These are phyloP conservation scores for Dascillus cervinus DNA, from an alignment of 2,888 invertebrate genomes.

Conservation along the genomic window DNA sequence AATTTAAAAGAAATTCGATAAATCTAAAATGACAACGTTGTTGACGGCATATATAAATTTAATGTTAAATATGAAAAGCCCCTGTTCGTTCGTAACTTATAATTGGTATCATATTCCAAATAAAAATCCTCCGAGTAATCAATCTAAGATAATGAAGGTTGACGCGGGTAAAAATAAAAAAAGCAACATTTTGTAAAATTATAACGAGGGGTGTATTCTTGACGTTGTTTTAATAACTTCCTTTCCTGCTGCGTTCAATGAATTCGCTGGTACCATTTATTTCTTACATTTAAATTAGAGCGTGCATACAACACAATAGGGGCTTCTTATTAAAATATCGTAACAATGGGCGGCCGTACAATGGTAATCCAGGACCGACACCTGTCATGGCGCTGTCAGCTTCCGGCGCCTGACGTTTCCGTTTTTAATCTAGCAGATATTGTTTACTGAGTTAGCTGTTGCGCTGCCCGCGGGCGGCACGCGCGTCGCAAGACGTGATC, in stretches of 20 bases:
- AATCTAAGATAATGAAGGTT: conserved; percentile 17
- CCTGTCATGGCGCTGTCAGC: conserved; percentile 34
- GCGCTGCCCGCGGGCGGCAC: conserved; percentile 28
- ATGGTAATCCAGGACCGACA: conserved; percentile 25
- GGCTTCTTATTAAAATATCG: conserved; percentile 14
- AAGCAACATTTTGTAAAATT: conserved; percentile 11
- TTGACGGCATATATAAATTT: too few species aligned
- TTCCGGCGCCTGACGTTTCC: conserved; percentile 34
- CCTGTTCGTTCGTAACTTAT: conserved; percentile 13
- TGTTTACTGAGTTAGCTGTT: conserved; percentile 34
- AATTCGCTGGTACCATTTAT: conserved; percentile 9
- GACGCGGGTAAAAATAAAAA: conserved; percentile 10
- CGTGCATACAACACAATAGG: conserved; percentile 7
- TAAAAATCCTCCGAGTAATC: conserved; percentile 15
- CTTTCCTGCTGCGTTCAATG: conserved; percentile 9
- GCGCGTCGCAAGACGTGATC: conserved; percentile 29
- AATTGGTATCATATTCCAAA: conserved; percentile 18
- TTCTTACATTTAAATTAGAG: conserved; percentile 12
- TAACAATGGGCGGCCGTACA: conserved; percentile 14
- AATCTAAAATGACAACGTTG: too few species aligned
- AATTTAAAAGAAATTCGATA: too few species aligned
- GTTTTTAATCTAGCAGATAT: conserved; percentile 40
- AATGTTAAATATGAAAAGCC: conserved; percentile 11
- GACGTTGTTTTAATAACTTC: conserved; percentile 12
- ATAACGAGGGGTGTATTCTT: conserved; percentile 10